Evolutionary conservation across 2,113 vertebrate genomes (phyloP).

Genomic region (Nannospalax galili): DNA sequence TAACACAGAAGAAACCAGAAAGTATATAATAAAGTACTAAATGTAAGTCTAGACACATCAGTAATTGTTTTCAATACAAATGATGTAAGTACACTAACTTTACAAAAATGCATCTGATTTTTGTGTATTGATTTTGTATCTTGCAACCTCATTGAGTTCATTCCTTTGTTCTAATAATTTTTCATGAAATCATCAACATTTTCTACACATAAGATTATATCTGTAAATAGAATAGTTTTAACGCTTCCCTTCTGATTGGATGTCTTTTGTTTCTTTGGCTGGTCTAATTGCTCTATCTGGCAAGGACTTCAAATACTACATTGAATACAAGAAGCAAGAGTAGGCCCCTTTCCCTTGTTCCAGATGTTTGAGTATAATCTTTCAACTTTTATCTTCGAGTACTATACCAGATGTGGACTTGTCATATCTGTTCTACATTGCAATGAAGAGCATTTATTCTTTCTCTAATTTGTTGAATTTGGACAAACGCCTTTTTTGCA

Average conservation of each 20-base stretch:
- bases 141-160: background rate
- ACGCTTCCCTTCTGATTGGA: no score
- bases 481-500: background rate
- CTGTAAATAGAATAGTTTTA: no score
- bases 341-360: background rate
- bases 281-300: no score
- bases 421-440: background rate
- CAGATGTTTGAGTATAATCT: background rate
- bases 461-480: conserved; percentile 6
- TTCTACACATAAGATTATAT: no score
- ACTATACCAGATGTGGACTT: background rate
- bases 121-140: background rate
- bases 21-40: background rate
- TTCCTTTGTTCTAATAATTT: background rate
- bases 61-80: background rate
- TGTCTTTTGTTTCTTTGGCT: no score
- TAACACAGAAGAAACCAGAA: background rate
- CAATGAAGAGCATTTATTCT: background rate
- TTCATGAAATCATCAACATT: background rate
- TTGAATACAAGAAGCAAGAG: background rate
- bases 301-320: no score
- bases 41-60: background rate
- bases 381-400: background rate
- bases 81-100: background rate
- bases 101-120: background rate